Conservation (phyloP, 2,888 invertebrate species). For the Abrostola triplasia region DNA sequence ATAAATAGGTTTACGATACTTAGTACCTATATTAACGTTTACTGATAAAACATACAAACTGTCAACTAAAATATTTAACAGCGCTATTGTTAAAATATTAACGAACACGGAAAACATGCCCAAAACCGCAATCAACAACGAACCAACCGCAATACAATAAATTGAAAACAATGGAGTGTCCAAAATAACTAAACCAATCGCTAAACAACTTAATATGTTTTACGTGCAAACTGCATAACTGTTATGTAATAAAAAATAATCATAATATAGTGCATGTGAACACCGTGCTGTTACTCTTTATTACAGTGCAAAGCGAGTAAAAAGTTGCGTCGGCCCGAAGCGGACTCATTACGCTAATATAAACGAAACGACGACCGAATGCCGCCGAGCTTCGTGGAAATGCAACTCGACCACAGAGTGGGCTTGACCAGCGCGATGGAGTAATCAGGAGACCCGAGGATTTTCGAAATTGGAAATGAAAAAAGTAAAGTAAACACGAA, state of each 20-base stretch:
- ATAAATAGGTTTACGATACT: too few species aligned
- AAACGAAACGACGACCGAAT: constrained; percentile 71
- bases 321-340: constrained; percentile 55
- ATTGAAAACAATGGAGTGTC: constrained; percentile 28
- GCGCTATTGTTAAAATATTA: constrained; percentile 12
- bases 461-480: background rate
- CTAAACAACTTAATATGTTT: constrained; percentile 49
- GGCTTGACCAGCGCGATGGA: constrained; percentile 18
- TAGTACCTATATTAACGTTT: background rate
- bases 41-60: background rate
- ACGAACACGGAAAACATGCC: constrained; percentile 18
- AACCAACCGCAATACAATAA: constrained; percentile 12
- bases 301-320: constrained; percentile 56
- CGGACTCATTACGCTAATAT: constrained; percentile 81
- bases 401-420: constrained; percentile 53
- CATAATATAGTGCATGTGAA: constrained; percentile 51
- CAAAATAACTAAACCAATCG: constrained; percentile 30
- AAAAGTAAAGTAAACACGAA: background rate
- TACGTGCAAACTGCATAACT: constrained; percentile 50
- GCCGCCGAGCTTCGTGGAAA: constrained; percentile 73
- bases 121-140: constrained; percentile 26
- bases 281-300: constrained; percentile 54
- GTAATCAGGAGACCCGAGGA: background rate
- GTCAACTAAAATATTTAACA: background rate
- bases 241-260: constrained; percentile 52